phyloP scores from a whole-genome alignment of 2,113 vertebrate species.

The Conger conger region DNA sequence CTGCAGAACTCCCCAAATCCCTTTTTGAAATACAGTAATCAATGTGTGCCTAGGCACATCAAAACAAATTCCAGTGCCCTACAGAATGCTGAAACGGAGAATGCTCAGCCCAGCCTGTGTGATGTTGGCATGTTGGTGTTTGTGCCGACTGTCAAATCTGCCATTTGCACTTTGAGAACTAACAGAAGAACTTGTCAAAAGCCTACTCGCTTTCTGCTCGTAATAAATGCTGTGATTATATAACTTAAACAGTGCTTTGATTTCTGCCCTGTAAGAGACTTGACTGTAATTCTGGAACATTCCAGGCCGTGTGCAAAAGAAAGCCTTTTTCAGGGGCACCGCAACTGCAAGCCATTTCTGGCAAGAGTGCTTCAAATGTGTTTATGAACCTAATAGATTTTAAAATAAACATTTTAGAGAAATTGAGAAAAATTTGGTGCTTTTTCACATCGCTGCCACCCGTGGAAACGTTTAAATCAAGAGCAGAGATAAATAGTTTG shows the following conservation, averaged over 20 bases:
- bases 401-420: slow-evolving; percentile 3
- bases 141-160: background rate
- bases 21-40: background rate
- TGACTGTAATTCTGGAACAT: background rate
- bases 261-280: background rate
- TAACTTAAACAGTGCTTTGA: background rate
- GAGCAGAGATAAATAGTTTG: background rate
- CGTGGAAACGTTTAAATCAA: background rate
- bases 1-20: background rate
- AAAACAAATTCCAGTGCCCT: background rate
- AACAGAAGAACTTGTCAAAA: background rate
- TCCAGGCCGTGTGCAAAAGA: background rate
- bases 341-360: background rate
- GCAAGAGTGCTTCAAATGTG: background rate
- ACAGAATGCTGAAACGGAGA: background rate
- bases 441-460: background rate
- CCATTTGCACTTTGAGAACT: background rate
- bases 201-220: background rate
- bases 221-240: background rate
- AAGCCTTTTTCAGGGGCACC: background rate
- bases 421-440: background rate
- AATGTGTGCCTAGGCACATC: background rate
- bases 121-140: background rate
- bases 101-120: background rate
- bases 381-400: slow-evolving; percentile 4